Conservation (phyloP, 2,888 invertebrate species). For the Thelaira solivaga region DNA sequence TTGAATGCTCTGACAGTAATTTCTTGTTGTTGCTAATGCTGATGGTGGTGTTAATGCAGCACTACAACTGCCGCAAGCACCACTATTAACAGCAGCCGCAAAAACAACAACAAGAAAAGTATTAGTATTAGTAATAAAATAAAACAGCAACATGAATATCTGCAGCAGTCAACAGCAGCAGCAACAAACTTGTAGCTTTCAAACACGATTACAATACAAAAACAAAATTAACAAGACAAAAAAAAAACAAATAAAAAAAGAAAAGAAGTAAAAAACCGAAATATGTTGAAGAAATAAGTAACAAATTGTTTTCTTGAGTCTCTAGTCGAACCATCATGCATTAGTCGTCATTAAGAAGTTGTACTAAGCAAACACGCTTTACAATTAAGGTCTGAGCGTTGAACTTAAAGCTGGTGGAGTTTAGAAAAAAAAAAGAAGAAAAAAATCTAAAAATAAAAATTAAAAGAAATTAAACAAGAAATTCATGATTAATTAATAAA, state of each 20-base stretch:
- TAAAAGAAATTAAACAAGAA: not conserved
- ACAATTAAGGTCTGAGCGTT: conserved; percentile 60
- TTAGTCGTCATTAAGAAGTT: conserved; percentile 71
- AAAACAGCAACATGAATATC: conserved; percentile 1
- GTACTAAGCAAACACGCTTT: conserved; percentile 69
- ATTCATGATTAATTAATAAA: conserved; percentile 8
- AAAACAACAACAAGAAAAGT: conserved; percentile 17
- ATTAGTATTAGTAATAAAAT: conserved; percentile 5
- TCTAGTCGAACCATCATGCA: conserved; percentile 63
- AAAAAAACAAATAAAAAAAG: too few species aligned
- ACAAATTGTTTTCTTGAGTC: conserved; percentile 67
- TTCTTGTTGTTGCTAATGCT: conserved; percentile 54
- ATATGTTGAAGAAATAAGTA: conserved; percentile 58
- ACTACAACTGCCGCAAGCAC: conserved; percentile 21
- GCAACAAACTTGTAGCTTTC: conserved; percentile 48
- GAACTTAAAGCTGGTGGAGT: conserved; percentile 48
- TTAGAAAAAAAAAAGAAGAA: conserved; percentile 48
- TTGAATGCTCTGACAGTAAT: conserved; percentile 55
- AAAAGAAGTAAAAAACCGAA: conserved; percentile 37
- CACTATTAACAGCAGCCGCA: conserved; percentile 38
- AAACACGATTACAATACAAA: conserved; percentile 46
- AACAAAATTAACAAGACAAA: not conserved
- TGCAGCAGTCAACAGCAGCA: conserved; percentile 28
- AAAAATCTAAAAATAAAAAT: conserved; percentile 31
- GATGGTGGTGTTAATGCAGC: conserved; percentile 42